Evolutionary conservation across 2,113 vertebrate genomes (phyloP), one percentile per base, ranked within the genome.

Genomic region (Stigmatopora argus): DNA sequence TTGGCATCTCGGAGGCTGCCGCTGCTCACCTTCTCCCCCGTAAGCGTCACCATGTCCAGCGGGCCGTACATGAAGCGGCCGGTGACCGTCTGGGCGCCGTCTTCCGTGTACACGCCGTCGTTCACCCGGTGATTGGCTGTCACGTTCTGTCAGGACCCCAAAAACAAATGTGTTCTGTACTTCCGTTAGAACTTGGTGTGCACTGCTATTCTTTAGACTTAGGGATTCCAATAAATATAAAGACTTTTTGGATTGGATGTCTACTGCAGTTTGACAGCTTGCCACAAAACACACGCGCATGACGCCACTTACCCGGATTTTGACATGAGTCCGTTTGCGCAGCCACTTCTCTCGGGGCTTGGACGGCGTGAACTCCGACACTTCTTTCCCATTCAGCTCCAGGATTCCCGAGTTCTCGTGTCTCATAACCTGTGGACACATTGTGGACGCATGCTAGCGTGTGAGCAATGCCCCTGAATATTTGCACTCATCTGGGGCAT

Each of bases 11-110:
- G 7, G 51, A 21, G 4, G 5, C 12, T 35, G 5, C 3, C 11
- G 3, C 21, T 31, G 52, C 12, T 31, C 65, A 97, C 97, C 95
- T 99, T 99, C 83, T 99, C 96, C 71, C 97, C 97, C 0, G 97
- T 97, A 34, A 98, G 92, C 0, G 96, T 98, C 75, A 99, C 96
- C 97, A 99, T 99, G 85, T 99, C 97, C 69, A 99, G 84, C 0
- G 96, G 97, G 3, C 97, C 97, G 0, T 99, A 99, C 95, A 98
- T 97, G 83, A 99, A 99, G 35, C 96, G 92, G 38, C 94, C 97
- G 0, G 67, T 92, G 64, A 99, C 90, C 58, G 90, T 81, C 89
- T 99, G 97, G 1, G 83, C 87, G 0, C 95, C 94, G 1, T 97
- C 96, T 79, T 98, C 97, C 0, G 92, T 93, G 74, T 93, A 96